A percentile compares a stretch with the other conserved stretches of the same genome.
Conservation (phyloP, 2,113 vertebrate species). For the Tiliqua scincoides region DNA sequence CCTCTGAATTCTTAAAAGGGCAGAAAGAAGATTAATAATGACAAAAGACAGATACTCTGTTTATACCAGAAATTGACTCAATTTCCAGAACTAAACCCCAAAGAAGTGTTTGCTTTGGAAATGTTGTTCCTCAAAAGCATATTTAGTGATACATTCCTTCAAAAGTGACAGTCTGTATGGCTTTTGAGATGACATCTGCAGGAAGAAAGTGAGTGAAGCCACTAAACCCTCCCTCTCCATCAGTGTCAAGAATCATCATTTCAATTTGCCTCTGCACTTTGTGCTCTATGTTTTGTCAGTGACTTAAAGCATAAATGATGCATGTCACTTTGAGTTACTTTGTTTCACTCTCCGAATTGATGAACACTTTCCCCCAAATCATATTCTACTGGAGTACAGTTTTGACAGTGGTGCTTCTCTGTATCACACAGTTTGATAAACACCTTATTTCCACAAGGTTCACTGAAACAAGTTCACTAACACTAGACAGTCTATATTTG, state of each 20-base stretch:
- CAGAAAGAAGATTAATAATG: too few relatives aligned
- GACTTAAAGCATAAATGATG: conserved; percentile 39
- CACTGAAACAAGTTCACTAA: neutral
- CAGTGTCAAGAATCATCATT: conserved; percentile 5
- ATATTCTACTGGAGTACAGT: neutral
- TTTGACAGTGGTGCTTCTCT: neutral
- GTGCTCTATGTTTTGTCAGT: neutral
- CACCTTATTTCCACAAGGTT: neutral
- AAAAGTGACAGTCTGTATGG: neutral
- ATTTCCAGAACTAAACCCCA: too few relatives aligned
- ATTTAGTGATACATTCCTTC: neutral
- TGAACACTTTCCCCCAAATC: conserved; percentile 18
- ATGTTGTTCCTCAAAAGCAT: neutral
- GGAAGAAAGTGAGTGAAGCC: conserved; percentile 14
- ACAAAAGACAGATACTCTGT: too few relatives aligned
- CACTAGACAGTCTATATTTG: neutral
- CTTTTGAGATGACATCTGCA: conserved; percentile 25
- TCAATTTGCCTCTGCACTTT: conserved; percentile 38
- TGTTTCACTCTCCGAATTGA: neutral
- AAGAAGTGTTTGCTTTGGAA: neutral
- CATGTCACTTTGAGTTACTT: conserved; percentile 29
- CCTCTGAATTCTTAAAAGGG: too few relatives aligned
- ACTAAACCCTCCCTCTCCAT: neutral
- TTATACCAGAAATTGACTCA: neutral
- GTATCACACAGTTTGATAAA: neutral